These are phyloP conservation scores for Oligia latruncula DNA, from an alignment of 2,888 invertebrate species.

Conservation along the genomic window DNA sequence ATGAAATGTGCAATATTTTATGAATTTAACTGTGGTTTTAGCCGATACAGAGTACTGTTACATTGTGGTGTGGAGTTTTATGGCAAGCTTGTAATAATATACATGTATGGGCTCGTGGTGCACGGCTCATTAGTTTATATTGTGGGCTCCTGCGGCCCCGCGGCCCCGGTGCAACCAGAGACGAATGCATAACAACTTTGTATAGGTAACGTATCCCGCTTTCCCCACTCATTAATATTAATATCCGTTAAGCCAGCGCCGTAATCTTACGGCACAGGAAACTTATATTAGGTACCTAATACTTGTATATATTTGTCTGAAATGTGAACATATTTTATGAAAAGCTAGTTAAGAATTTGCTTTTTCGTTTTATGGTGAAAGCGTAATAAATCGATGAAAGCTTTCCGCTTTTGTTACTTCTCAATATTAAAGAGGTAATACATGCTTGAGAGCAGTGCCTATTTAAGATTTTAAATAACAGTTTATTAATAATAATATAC, in stretches of 20 bases:
- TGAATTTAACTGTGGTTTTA: slow-evolving; percentile 56
- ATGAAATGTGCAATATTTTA: slow-evolving; percentile 64
- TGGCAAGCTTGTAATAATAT: slow-evolving; percentile 68
- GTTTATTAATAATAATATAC: neutral
- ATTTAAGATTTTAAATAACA: neutral
- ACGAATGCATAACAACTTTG: slow-evolving; percentile 48
- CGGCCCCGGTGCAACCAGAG: slow-evolving; percentile 48
- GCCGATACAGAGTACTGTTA: slow-evolving; percentile 47
- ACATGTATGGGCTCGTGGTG: slow-evolving; percentile 75
- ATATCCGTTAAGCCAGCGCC: slow-evolving; percentile 50
- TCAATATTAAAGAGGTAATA: neutral
- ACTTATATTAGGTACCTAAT: slow-evolving; percentile 29
- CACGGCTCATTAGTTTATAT: slow-evolving; percentile 79
- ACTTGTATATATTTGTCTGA: neutral
- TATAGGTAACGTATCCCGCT: slow-evolving; percentile 33
- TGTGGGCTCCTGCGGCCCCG: slow-evolving; percentile 43
- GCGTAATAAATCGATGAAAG: neutral
- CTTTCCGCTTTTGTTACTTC: neutral
- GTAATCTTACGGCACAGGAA: slow-evolving; percentile 45
- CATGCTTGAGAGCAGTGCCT: neutral
- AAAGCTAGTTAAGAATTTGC: slow-evolving; percentile 1
- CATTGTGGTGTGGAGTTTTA: slow-evolving; percentile 72
- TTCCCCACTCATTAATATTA: slow-evolving; percentile 75
- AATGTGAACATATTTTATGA: neutral
- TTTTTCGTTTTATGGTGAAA: slow-evolving; percentile 3